Conservation (phyloP, 2,888 invertebrate species). For the Tethea ocularis region DNA sequence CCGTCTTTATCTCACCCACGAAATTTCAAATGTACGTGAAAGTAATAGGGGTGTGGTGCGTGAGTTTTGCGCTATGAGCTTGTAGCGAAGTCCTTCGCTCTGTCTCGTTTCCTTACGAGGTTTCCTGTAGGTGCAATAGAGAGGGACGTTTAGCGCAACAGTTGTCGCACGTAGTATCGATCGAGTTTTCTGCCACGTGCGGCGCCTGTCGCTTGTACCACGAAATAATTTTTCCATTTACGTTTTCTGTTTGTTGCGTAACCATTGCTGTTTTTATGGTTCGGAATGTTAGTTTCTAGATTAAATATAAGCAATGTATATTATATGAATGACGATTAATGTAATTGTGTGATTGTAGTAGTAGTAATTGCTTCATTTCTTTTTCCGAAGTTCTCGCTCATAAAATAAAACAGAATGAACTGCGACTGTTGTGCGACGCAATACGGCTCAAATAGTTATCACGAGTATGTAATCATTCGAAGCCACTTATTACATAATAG, state of each 20-base stretch:
- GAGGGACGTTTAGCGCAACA: slow-evolving; percentile 69
- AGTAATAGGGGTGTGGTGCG: slow-evolving; percentile 60
- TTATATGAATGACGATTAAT: background rate
- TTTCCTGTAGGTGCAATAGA: slow-evolving; percentile 34
- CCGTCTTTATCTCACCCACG: slow-evolving; percentile 44
- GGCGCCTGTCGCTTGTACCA: slow-evolving; percentile 47
- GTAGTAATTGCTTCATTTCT: slow-evolving; percentile 63
- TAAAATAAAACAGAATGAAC: slow-evolving; percentile 56
- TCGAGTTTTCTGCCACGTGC: slow-evolving; percentile 68
- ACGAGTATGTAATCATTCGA: background rate
- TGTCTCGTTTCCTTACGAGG: slow-evolving; percentile 36
- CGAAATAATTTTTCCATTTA: slow-evolving; percentile 36
- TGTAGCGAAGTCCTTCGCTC: slow-evolving; percentile 60
- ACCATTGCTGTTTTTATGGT: slow-evolving; percentile 35
- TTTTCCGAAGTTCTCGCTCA: slow-evolving; percentile 45
- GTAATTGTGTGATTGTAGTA: slow-evolving; percentile 16
- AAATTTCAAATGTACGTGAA: slow-evolving; percentile 21
- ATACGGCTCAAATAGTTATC: background rate
- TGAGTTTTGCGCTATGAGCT: slow-evolving; percentile 73
- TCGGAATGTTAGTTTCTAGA: background rate
- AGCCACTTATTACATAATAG: background rate
- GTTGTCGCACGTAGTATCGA: slow-evolving; percentile 79
- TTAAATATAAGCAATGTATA: background rate
- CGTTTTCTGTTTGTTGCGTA: slow-evolving; percentile 28
- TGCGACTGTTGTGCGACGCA: background rate